These are phyloP conservation scores for Lophochroa leadbeateri DNA, from an alignment of 2,113 vertebrate species.

Conservation along the genomic window DNA sequence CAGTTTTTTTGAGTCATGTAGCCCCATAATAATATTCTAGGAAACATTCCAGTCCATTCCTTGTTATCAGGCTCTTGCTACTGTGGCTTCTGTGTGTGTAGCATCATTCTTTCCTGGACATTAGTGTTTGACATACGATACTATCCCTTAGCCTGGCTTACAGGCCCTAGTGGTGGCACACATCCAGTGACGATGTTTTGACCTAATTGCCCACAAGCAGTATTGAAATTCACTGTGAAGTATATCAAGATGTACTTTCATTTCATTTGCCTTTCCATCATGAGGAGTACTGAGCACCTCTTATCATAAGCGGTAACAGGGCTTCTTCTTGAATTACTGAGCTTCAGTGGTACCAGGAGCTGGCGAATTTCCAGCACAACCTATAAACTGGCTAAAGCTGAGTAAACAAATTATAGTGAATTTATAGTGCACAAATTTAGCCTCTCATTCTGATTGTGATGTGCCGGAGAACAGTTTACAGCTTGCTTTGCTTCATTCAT, in stretches of 20 bases:
- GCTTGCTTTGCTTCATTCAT: constrained; percentile 41
- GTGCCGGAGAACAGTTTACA: background rate
- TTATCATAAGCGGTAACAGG: background rate
- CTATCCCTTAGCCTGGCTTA: background rate
- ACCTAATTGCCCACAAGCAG: background rate
- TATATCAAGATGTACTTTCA: background rate
- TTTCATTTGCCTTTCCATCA: constrained; percentile 39
- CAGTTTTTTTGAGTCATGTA: background rate
- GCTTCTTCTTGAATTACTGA: constrained; percentile 47
- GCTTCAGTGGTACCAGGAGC: background rate
- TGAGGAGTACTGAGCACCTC: constrained; percentile 6
- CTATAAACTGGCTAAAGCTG: constrained; percentile 33
- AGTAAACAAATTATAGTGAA: constrained; percentile 54
- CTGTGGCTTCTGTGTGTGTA: background rate
- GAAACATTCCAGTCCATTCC: background rate
- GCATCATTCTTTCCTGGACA: background rate
- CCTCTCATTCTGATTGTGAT: constrained; percentile 13
- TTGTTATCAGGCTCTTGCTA: background rate
- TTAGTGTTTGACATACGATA: background rate
- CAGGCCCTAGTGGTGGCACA: rapidly evolving
- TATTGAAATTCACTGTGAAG: background rate
- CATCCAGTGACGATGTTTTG: background rate
- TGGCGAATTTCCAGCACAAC: constrained; percentile 32
- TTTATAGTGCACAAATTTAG: constrained; percentile 44
- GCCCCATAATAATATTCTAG: background rate